These are phyloP conservation scores for Speoplatyrhinus poulsoni DNA, from an alignment of 2,113 vertebrate species.

Conservation along the genomic window DNA sequence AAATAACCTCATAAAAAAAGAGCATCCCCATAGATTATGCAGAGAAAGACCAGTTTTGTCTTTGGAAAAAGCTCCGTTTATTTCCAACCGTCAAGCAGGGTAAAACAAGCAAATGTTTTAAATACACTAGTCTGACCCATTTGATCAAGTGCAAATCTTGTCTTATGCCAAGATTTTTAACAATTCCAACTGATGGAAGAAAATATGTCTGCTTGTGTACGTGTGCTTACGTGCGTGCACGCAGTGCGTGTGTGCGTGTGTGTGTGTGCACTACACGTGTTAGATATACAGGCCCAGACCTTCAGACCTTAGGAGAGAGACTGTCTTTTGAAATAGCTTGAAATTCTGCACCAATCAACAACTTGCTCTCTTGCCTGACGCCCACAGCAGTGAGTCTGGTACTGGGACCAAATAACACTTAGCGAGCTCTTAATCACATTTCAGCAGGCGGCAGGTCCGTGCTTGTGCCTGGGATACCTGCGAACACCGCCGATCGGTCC, in stretches of 20 bases:
- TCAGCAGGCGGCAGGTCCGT: conserved; percentile 78
- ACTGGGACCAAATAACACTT: conserved; percentile 74
- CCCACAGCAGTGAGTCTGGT: conserved; percentile 42
- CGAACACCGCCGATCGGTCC: conserved; percentile 82
- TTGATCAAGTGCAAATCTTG: conserved; percentile 30
- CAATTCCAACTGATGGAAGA: conserved; percentile 30
- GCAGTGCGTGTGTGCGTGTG: neutral
- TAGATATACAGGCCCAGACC: conserved; percentile 13
- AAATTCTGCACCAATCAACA: conserved; percentile 66
- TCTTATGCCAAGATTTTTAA: conserved; percentile 43
- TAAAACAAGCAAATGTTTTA: conserved; percentile 50
- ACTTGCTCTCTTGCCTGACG: conserved; percentile 57
- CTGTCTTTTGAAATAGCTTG: conserved; percentile 53
- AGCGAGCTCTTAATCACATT: conserved; percentile 77
- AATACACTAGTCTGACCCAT: conserved; percentile 23
- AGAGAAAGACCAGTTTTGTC: conserved; percentile 77
- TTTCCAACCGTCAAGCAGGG: conserved; percentile 58
- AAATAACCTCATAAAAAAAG: conserved; percentile 78
- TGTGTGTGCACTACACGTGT: conserved; percentile 1
- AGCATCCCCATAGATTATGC: conserved; percentile 73
- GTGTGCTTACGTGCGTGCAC: no score
- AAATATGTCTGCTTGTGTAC: conserved; percentile 29
- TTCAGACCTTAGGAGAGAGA: conserved; percentile 43
- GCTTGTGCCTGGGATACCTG: conserved; percentile 84
- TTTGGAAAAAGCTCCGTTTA: conserved; percentile 59